Evolutionary conservation across 1,140 invertebrate genomes (phyloP).

Genomic region (Platyscapa corneri): DNA sequence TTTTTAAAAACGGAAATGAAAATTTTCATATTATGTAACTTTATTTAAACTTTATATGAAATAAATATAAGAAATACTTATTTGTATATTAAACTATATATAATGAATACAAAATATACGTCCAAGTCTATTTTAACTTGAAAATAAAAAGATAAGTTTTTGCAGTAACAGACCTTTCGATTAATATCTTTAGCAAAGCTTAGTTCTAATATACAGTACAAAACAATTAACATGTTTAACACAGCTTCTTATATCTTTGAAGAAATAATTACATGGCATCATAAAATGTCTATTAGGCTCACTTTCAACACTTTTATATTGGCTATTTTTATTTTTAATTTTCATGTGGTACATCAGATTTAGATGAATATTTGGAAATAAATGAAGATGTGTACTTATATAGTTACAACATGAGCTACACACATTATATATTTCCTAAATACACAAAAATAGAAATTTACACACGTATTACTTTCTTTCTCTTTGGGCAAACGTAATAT

Average conservation of each 20-base stretch:
- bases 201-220: slow-evolving; percentile 2
- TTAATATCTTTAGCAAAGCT: slow-evolving; percentile 29
- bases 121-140: neutral
- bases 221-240: slow-evolving; percentile 30
- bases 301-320: slow-evolving; percentile 39
- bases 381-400: slow-evolving; percentile 7
- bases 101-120: slow-evolving; percentile 29
- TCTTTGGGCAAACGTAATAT: slow-evolving; percentile 71
- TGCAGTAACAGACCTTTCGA: neutral
- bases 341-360: slow-evolving; percentile 7
- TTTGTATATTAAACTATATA: neutral
- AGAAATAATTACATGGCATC: slow-evolving; percentile 43
- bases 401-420: slow-evolving; percentile 19
- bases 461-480: slow-evolving; percentile 58
- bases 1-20: no score
- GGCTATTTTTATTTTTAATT: slow-evolving; percentile 4
- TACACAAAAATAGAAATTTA: slow-evolving; percentile 49
- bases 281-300: slow-evolving; percentile 37
- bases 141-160: neutral
- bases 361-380: slow-evolving; percentile 25
- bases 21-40: neutral
- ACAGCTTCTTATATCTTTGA: slow-evolving; percentile 7
- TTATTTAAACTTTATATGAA: neutral
- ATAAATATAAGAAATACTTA: slow-evolving; percentile 1
- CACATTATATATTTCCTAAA: slow-evolving; percentile 30